Base-by-base conservation (phyloP, 2,888 invertebrate species). In the Thymelicus acteon region DNA sequence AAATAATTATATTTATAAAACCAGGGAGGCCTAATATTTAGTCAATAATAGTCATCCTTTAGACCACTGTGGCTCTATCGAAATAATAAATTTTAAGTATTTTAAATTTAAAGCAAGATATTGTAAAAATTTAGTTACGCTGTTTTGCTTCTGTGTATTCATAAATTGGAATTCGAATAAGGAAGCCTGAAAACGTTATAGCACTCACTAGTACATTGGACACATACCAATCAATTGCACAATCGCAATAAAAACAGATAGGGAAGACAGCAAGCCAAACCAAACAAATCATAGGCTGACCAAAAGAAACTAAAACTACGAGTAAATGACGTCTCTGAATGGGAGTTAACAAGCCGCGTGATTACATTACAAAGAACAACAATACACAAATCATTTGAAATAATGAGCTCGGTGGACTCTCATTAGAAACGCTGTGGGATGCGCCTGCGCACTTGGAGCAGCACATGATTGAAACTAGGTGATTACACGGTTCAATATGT, bases 341-440 rank as follows among this genome's bases (percentile, higher is more conserved):
- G 69, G 69, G 57, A 68, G 71, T 49, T 69, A 69, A 69, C 69
- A 69, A 69, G 58, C 60, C 49, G 15, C 58, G 70, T 68, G 68
- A 76, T 75, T 68, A 64, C 67, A 66, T 68, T 68, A 65, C 61
- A 73, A 71, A 63, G 60, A 72, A 68, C 64, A 72, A 73, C 72
- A 74, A 76, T 70, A 71, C 60, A 69, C 74, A 72, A 76, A 74
- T 76, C 74, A 75, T 73, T 73, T 70, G 60, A 72, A 72, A 75
- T 78, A 76, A 76, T 74, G 75, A 78, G 66, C 60, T 58, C 62
- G 47, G 10, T 19, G 68, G 62, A 66, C 62, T 47, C 54, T 48
- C 69, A 69, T 69, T 69, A 63, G 62, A 37, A 69, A 24, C 68
- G 60, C 57, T 48, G 69, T 69, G 69, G 62, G 69, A 69, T 19